phyloP scores from a whole-genome alignment of 2,888 invertebrate genomes.

The Limnephilus rhombicus region DNA sequence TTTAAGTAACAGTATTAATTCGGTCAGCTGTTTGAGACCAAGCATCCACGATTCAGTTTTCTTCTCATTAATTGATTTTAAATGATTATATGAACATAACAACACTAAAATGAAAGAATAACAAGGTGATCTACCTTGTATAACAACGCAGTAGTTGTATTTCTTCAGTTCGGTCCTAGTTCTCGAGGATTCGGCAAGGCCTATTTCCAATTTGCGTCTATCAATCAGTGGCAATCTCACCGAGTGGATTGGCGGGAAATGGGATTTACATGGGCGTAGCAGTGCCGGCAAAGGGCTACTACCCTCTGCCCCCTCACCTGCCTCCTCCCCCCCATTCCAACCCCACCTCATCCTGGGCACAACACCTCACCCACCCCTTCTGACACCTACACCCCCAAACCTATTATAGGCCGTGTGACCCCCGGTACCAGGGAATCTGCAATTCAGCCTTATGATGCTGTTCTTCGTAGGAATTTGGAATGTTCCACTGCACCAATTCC shows the following conservation, averaged over 20 bases:
- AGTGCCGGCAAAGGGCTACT: conserved; percentile 37
- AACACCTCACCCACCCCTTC: conserved; percentile 6
- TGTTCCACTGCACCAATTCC: neutral
- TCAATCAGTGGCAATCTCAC: conserved; percentile 84
- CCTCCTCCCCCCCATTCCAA: neutral
- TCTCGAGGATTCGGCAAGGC: conserved; percentile 67
- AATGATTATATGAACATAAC: neutral
- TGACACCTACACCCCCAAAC: conserved; percentile 8
- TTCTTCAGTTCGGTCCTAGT: neutral
- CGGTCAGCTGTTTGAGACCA: neutral
- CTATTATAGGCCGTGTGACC: neutral
- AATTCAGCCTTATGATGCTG: conserved; percentile 21
- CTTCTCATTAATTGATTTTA: neutral
- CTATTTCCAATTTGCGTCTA: conserved; percentile 84
- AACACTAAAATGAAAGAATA: neutral
- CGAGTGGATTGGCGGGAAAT: conserved; percentile 84
- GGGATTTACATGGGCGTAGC: conserved; percentile 81
- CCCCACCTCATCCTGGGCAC: neutral
- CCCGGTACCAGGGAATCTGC: neutral
- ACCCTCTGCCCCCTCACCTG: neutral
- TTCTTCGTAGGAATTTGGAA: neutral
- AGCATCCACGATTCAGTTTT: neutral
- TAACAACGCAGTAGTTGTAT: neutral
- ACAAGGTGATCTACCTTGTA: neutral
- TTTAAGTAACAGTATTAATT: neutral